These are phyloP conservation scores for Drosophila parabipectinata DNA, from an alignment of 1,140 invertebrate genomes.

Conservation along the genomic window DNA sequence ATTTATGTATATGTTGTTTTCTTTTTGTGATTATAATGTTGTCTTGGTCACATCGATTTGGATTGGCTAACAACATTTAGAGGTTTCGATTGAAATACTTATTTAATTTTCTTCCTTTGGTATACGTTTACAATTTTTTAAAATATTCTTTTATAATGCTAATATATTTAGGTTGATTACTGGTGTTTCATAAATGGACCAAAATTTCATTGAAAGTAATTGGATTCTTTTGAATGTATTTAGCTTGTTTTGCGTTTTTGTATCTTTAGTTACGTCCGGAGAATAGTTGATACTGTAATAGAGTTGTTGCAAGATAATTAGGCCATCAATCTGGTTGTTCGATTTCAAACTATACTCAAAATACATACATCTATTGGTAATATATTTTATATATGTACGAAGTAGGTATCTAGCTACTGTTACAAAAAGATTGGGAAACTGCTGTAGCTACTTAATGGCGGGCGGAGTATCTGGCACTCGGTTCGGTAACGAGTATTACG, in stretches of 20 bases:
- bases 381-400: constrained; percentile 22
- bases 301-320: constrained; percentile 81
- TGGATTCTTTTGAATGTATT: constrained; percentile 47
- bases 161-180: constrained; percentile 69
- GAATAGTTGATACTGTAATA: constrained; percentile 82
- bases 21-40: constrained; percentile 35
- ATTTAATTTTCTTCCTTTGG: constrained; percentile 41
- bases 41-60: constrained; percentile 61
- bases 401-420: constrained; percentile 44
- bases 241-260: constrained; percentile 40
- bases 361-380: constrained; percentile 45
- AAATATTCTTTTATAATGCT: constrained; percentile 52
- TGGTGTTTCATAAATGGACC: constrained; percentile 78
- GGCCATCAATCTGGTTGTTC: constrained; percentile 67
- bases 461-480: constrained; percentile 18
- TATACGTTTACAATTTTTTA: constrained; percentile 65
- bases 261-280: constrained; percentile 77
- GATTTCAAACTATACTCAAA: constrained; percentile 57
- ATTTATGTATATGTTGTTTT: constrained; percentile 17
- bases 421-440: constrained; percentile 39
- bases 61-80: constrained; percentile 71
- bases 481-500: background rate
- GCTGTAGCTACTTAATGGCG: constrained; percentile 26
- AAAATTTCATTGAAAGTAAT: constrained; percentile 76
- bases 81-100: constrained; percentile 53